Percentiles rank a stretch among this genome's conserved stretches.
Conservation (phyloP, 2,888 invertebrate genomes). For the Notodonta ziczac region DNA sequence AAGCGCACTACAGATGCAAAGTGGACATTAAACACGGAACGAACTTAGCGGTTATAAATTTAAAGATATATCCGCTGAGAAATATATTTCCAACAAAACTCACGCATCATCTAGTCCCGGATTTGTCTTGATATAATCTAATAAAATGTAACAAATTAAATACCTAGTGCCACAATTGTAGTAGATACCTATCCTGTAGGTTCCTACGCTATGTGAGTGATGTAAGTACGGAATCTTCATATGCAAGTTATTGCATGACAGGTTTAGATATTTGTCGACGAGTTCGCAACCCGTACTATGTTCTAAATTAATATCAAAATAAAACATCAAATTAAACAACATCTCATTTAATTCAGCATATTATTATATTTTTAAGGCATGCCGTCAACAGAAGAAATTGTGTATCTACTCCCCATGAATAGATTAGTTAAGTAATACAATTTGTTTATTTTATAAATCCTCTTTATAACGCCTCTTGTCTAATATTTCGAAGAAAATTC, state of each 20-base stretch:
- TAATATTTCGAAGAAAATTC: constrained; percentile 24
- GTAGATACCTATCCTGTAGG: too few species aligned
- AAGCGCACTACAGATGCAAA: constrained; percentile 54
- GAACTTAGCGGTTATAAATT: not conserved
- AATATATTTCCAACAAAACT: too few species aligned
- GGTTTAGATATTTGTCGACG: too few species aligned
- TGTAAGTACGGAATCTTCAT: too few species aligned
- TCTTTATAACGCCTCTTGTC: constrained; percentile 22
- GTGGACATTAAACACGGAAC: constrained; percentile 42
- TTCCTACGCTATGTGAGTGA: too few species aligned
- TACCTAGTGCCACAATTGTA: too few species aligned
- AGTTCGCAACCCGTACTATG: too few species aligned
- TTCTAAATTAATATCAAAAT: not conserved
- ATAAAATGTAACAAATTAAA: too few species aligned
- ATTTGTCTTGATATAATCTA: too few species aligned
- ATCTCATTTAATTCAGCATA: constrained; percentile 43
- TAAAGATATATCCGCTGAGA: too few species aligned
- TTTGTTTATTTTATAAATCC: constrained; percentile 18
- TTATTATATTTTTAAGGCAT: constrained; percentile 36
- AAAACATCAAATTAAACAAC: constrained; percentile 30
- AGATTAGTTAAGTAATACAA: constrained; percentile 12
- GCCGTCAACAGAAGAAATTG: constrained; percentile 36
- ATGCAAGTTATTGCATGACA: too few species aligned
- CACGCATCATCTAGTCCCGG: too few species aligned
- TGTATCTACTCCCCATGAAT: constrained; percentile 35